A percentile compares a stretch with the other conserved stretches of the same genome.
phyloP scores from a whole-genome alignment of 1,140 invertebrate species.

The Drosophila punjabiensis region DNA sequence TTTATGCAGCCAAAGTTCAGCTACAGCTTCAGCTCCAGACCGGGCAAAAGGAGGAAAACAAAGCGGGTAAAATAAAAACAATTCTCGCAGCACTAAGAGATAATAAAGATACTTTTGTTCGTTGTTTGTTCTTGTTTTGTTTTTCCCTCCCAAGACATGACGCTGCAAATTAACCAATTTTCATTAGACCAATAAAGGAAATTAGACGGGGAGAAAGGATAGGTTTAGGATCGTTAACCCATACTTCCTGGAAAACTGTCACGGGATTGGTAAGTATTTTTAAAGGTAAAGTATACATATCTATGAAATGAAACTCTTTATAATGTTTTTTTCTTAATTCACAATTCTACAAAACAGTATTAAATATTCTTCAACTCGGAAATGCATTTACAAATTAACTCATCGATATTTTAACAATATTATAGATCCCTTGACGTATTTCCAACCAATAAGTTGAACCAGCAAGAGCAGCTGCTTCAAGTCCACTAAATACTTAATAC shows the following conservation, averaged over 20 bases:
- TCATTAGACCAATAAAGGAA: slow-evolving; percentile 11
- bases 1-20: slow-evolving; percentile 60
- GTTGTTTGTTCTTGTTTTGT: slow-evolving; percentile 21
- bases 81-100: slow-evolving; percentile 23
- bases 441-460: not conserved
- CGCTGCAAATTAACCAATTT: slow-evolving; percentile 29
- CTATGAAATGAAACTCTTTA: too few relatives aligned
- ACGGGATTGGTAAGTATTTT: too few relatives aligned
- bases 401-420: not conserved
- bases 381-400: not conserved
- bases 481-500: not conserved
- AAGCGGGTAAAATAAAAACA: slow-evolving; percentile 35
- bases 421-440: not conserved
- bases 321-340: too few relatives aligned
- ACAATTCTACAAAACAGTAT: too few relatives aligned
- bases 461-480: slow-evolving; percentile 15
- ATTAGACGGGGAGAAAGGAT: not conserved
- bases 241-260: not conserved
- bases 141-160: not conserved
- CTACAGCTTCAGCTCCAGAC: not conserved
- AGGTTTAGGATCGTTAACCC: not conserved
- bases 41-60: slow-evolving; percentile 16
- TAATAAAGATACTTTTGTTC: slow-evolving; percentile 41
- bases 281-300: too few relatives aligned
- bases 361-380: too few relatives aligned